Evolutionary conservation across 2,113 vertebrate species (phyloP), one percentile per base, ranked within the genome.

Genomic region (Oreochromis niloticus): DNA sequence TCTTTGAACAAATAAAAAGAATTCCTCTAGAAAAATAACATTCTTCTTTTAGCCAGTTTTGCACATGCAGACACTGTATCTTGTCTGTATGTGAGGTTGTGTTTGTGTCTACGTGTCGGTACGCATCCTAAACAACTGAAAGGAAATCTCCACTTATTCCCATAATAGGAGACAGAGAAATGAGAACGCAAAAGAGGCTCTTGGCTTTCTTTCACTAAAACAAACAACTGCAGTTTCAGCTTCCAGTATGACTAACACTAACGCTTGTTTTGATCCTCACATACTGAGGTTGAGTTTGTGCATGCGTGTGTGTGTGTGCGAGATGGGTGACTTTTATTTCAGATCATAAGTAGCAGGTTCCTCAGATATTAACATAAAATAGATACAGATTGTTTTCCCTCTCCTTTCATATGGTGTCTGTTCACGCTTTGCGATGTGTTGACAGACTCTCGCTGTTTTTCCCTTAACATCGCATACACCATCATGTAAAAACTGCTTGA

Each of bases 311-410:
- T 9, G 39, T 39, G 84, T 12, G 48, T 6, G 24, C 1, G 7
- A 16, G n/a, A 66, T 36, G 32, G 17, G 61, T 39, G n/a, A 66
- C 32, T 36, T 66, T 66, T 7, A 36, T 91, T 91, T 87, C 39
- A 59, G 57, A 81, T 89, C 68, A 71, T 50, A 84, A 89, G 59
- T 66, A 88, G 63, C 85, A 90, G 54, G n/a, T 78, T 81, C 57
- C 32, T 83, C 84, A 57, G 82, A 61, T 90, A 93, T 93, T 91
- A 91, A 78, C 83, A 93, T 84, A 88, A 85, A 87, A 86, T 50
- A 84, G 50, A 83, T 32, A 79, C 68, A 85, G 54, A 91, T 86
- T 82, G 81, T 88, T 89, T 95, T 82, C 68, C 5, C 27, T 85
- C 57, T 57, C 43, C 63, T 73, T 86, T 85, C 52, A 79, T 92